Percentiles rank a stretch among this genome's conserved stretches.
These are phyloP conservation scores for Ischnura elegans DNA, from an alignment of 2,888 invertebrate species.

Conservation along the genomic window DNA sequence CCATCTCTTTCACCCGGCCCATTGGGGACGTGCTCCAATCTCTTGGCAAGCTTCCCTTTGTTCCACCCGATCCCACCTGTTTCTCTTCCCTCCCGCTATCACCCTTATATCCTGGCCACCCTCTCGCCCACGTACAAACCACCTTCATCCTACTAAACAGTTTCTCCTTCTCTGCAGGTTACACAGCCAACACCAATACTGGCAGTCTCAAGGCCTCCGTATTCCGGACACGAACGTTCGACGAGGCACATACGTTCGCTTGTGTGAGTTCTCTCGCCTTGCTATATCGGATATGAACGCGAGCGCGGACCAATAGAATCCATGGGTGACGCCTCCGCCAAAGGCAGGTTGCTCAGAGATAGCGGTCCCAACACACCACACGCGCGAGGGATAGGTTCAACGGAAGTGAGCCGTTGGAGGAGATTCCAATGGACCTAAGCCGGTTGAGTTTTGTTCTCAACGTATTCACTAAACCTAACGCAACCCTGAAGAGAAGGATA, in stretches of 20 bases:
- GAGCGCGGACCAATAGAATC: neutral
- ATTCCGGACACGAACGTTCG: neutral
- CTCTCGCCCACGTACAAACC: neutral
- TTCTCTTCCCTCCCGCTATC: neutral
- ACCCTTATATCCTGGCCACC: neutral
- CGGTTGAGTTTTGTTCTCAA: too few relatives aligned
- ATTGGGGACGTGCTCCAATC: conserved; percentile 18
- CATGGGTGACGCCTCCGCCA: neutral
- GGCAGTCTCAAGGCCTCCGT: neutral
- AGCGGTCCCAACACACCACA: too few relatives aligned
- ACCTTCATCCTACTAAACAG: neutral
- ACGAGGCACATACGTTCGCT: neutral
- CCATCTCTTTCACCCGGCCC: neutral
- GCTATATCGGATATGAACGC: neutral
- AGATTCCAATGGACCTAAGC: too few relatives aligned
- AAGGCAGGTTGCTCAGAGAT: neutral
- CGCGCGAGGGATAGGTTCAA: too few relatives aligned
- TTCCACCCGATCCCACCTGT: neutral
- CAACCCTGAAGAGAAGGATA: too few relatives aligned
- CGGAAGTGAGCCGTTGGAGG: too few relatives aligned
- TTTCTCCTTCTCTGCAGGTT: neutral
- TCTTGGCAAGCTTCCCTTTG: conserved; percentile 16
- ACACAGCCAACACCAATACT: too few relatives aligned
- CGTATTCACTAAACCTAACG: too few relatives aligned
- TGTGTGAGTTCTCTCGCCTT: neutral